phyloP scores from a whole-genome alignment of 2,888 invertebrate species.

The Cyrtodaria siliqua region DNA sequence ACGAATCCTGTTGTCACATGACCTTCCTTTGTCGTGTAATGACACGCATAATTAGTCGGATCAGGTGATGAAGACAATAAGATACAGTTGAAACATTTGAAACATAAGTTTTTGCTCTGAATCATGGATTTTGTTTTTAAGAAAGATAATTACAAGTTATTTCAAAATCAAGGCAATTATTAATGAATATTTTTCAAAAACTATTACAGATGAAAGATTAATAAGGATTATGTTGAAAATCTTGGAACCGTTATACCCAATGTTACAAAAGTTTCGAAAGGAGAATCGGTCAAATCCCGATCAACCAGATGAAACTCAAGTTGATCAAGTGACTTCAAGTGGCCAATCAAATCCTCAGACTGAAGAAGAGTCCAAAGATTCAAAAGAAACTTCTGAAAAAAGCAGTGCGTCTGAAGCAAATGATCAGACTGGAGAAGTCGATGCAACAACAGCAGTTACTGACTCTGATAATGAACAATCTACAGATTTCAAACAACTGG shows the following conservation, averaged over 20 bases:
- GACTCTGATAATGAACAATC: slow-evolving; percentile 5
- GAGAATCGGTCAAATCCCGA: not conserved
- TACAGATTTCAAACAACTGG: slow-evolving; percentile 21
- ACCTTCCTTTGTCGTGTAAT: too few species aligned
- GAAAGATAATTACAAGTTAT: too few species aligned
- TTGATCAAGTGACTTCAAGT: slow-evolving; percentile 70
- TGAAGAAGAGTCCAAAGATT: slow-evolving; percentile 41
- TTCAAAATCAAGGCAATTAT: too few species aligned
- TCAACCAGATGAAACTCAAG: slow-evolving; percentile 16
- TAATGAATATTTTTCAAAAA: too few species aligned
- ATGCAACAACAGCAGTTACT: slow-evolving; percentile 4
- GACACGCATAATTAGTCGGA: too few species aligned
- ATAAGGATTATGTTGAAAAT: slow-evolving; percentile 79
- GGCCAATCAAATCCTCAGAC: slow-evolving; percentile 69
- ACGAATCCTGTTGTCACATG: too few species aligned
- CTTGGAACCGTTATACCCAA: slow-evolving; percentile 75
- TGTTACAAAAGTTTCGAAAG: slow-evolving; percentile 42
- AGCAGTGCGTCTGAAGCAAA: not conserved
- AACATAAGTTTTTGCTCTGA: too few species aligned
- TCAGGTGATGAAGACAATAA: too few species aligned
- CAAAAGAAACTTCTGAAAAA: too few species aligned
- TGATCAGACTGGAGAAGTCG: not conserved
- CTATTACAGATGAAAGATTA: slow-evolving; percentile 74
- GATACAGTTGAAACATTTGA: too few species aligned
- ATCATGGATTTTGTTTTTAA: too few species aligned